Evolutionary conservation across 2,797 vertebrate species (phyloP).

Genomic region (Sorex maritimensis): DNA sequence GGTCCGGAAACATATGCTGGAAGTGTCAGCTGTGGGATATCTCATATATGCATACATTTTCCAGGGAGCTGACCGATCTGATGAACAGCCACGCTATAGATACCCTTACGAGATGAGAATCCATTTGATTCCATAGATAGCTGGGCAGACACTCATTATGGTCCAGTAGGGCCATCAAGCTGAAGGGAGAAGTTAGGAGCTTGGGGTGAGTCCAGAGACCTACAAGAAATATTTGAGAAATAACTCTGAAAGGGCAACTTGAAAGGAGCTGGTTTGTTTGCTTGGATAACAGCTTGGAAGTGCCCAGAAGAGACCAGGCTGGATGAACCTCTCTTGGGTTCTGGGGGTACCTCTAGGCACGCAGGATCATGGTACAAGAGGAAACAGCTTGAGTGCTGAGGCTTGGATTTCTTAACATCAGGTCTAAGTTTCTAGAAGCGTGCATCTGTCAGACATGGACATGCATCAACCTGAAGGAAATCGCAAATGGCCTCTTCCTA

Average conservation of each 20-base stretch:
- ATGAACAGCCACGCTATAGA: no score
- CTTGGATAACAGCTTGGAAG: background rate
- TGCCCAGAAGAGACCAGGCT: background rate
- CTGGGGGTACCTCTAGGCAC: no score
- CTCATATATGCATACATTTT: background rate
- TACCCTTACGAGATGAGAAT: no score
- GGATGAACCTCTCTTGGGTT: no score
- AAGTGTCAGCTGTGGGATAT: background rate
- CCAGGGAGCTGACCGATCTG: background rate
- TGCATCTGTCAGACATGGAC: background rate
- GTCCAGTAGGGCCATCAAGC: background rate
- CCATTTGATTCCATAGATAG: background rate
- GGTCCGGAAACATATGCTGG: background rate
- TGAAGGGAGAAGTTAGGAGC: background rate
- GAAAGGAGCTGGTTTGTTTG: background rate
- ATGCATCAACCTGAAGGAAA: background rate
- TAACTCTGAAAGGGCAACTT: background rate
- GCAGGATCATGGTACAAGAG: background rate
- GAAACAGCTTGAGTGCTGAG: rapidly evolving
- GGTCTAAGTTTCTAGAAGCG: background rate
- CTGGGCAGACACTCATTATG: rapidly evolving
- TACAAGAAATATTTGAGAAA: background rate
- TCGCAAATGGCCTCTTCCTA: background rate
- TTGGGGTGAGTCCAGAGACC: background rate
- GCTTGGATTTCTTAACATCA: background rate